Base-by-base conservation (phyloP, 2,888 invertebrate genomes). In the Ceraclea dissimilis region DNA sequence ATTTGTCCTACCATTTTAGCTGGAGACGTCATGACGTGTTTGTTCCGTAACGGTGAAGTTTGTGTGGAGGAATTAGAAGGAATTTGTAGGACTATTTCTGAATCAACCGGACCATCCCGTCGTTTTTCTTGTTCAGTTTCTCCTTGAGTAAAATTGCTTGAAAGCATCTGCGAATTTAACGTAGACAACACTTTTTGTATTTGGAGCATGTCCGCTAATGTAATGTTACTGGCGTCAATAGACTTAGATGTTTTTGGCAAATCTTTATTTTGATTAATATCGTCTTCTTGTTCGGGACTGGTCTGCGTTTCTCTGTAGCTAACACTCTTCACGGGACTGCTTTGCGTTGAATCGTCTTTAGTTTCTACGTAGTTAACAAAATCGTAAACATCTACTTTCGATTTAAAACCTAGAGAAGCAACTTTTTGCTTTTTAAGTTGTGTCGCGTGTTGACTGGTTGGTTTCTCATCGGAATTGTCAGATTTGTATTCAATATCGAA, bases 11-110 rank as follows among this genome's bases (percentile, higher is more conserved):
- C 72, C 62, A 61, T 69, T 19, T 56, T 56, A 22, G 69, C 71
- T 4, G 78, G 77, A 16, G 77, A 78, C 1, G 77, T 78, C 76
- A 75, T 77, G 1, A 74, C 69, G 63, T 70, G 68, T 64, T 74
- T 75, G 0, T 72, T 72, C 43, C 68, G 74, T 31, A 73, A 71
- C 2, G 76, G 76, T 5, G 77, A 76, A 1, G 78, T 78, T 64
- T 78, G 78, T 2, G 77, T 78, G 2, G 49, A 34, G 20, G 22
- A 26, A 8, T 4, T 4, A 39, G 39, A 39, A 26, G 26, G 26
- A 26, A 26, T 4, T n/a, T n/a, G n/a, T n/a, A n/a, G n/a, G n/a
- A n/a, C n/a, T n/a, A n/a, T n/a, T 31, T 31, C 31, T 8, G 6
- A 31, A 11, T 31, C 31, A n/a, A 39, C 39, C 5, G 26, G 26